Percentiles rank a stretch among this genome's conserved stretches.
Conservation (phyloP, 1,140 invertebrate species). For the Apis cerana region DNA sequence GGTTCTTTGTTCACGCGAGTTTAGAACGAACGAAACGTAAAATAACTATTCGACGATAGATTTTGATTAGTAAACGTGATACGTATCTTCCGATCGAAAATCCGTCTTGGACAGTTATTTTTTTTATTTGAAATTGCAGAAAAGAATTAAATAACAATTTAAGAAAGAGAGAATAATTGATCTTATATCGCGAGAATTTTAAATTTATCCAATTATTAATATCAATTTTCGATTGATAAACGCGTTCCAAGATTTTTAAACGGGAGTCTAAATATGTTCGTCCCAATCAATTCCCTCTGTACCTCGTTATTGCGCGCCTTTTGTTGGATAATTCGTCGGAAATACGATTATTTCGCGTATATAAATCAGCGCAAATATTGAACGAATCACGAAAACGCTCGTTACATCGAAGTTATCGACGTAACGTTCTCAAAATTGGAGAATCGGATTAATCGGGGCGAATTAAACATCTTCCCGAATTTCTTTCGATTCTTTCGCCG, state of each 20-base stretch:
- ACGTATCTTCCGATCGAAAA: not conserved
- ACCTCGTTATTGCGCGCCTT: not conserved
- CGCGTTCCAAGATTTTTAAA: too few species aligned
- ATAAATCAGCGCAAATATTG: constrained; percentile 35
- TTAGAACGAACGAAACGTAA: not conserved
- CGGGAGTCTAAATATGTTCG: too few species aligned
- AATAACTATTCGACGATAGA: not conserved
- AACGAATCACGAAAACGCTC: constrained; percentile 10
- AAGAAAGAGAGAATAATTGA: too few species aligned
- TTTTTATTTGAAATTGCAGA: too few species aligned
- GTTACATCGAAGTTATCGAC: constrained; percentile 20
- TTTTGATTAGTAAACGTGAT: constrained; percentile 45
- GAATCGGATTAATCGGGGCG: not conserved
- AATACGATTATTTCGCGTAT: constrained; percentile 8
- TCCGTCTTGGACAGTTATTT: too few species aligned
- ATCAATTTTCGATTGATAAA: too few species aligned
- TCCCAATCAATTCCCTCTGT: not conserved
- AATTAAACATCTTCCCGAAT: not conserved
- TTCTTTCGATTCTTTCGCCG: not conserved
- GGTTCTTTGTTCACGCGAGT: constrained; percentile 47
- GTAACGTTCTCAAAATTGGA: not conserved
- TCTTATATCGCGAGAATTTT: too few species aligned
- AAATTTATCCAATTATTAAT: too few species aligned
- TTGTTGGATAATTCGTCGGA: not conserved
- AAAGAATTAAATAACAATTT: too few species aligned